phyloP scores from a whole-genome alignment of 1,140 invertebrate species.

The Achatina immaculata region DNA sequence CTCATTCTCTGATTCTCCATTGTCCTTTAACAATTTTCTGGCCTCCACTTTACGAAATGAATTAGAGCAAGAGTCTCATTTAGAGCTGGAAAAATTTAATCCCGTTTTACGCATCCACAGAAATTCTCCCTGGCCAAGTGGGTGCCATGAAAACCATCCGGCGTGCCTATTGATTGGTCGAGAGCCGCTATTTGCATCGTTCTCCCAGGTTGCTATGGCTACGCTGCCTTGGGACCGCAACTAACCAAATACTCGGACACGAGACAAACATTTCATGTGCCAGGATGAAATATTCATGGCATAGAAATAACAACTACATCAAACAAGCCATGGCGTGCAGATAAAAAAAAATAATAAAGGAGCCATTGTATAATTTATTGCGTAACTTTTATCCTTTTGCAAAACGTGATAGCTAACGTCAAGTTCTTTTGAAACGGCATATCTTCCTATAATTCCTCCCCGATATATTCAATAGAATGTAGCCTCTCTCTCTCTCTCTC shows the following conservation, averaged over 20 bases:
- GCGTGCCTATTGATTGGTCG: background rate
- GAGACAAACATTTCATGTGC: background rate
- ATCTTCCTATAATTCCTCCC: no score
- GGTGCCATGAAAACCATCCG: conserved; percentile 2
- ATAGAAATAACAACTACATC: background rate
- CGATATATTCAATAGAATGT: no score
- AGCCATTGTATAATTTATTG: background rate
- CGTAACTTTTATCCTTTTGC: no score
- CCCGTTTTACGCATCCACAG: background rate
- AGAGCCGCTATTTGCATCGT: background rate
- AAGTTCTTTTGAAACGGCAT: no score
- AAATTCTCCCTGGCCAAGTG: background rate
- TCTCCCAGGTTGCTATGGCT: background rate
- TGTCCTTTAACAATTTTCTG: background rate
- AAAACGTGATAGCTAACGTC: no score
- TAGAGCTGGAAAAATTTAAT: background rate
- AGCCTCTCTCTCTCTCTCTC: no score
- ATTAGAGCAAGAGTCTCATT: background rate
- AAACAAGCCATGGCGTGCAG: background rate
- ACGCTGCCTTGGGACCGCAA: conserved; percentile 1
- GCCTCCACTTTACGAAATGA: background rate
- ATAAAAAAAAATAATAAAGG: background rate
- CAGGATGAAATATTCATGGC: background rate
- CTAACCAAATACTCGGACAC: conserved; percentile 1
- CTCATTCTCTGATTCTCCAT: background rate